Conservation (phyloP, 2,113 vertebrate species). For the Bos indicus region DNA sequence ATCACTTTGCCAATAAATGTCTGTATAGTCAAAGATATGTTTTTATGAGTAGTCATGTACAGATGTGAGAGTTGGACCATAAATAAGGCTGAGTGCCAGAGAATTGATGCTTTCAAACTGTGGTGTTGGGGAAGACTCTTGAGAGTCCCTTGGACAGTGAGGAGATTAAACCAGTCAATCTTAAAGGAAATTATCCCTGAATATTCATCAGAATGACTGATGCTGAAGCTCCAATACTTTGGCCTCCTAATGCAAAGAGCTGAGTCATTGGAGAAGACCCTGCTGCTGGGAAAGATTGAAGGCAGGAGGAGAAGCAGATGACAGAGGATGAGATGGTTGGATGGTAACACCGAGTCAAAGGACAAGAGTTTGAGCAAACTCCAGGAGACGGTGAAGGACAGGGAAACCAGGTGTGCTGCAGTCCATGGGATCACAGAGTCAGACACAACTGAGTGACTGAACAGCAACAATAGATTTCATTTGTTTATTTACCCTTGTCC, state of each 20-base stretch:
- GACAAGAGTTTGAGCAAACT: neutral
- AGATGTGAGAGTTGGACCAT: neutral
- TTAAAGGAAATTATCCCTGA: neutral
- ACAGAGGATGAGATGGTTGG: neutral
- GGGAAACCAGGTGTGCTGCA: neutral
- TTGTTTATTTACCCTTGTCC: fast-evolving
- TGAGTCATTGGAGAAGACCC: neutral
- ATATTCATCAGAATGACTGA: neutral
- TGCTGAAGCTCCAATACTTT: neutral
- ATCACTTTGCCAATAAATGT: neutral
- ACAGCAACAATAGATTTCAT: neutral
- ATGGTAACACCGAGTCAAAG: neutral
- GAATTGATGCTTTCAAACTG: neutral
- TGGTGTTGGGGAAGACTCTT: neutral
- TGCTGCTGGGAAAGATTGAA: neutral
- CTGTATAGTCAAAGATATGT: neutral
- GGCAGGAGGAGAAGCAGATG: neutral
- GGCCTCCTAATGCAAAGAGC: neutral
- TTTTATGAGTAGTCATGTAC: neutral
- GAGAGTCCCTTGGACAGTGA: neutral
- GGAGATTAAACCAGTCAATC: neutral
- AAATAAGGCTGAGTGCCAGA: neutral
- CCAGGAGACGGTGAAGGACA: neutral
- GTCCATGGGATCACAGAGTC: neutral
- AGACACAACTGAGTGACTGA: neutral